Percentiles rank a stretch among this genome's conserved stretches.
Evolutionary conservation across 2,113 vertebrate species (phyloP).

Genomic region (Chaetops frenatus): DNA sequence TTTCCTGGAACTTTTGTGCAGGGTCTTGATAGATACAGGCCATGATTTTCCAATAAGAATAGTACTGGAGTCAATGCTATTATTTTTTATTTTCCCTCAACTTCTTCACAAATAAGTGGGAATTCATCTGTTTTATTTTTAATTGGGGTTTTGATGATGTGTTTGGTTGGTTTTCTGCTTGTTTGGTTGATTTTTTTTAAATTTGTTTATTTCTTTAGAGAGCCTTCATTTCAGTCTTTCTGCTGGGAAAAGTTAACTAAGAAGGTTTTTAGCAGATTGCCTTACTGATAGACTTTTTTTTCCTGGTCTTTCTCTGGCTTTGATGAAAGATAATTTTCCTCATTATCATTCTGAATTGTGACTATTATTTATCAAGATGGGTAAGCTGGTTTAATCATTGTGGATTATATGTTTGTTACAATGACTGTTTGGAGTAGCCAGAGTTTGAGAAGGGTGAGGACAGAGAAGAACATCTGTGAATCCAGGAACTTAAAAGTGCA

Average conservation of each 20-base stretch:
- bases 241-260: not conserved
- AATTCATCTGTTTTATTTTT: not conserved
- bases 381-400: not conserved
- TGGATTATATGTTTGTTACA: not conserved
- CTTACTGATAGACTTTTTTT: not conserved
- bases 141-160: not conserved
- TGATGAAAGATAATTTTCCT: not conserved
- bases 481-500: not conserved
- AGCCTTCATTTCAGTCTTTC: not conserved
- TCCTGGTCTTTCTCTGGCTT: not conserved
- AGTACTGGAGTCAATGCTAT: not conserved
- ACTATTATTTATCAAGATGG: not conserved
- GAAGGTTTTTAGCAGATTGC: not conserved
- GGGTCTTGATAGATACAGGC: not conserved
- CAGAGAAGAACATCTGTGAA: not conserved
- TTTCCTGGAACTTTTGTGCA: not conserved
- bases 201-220: not conserved
- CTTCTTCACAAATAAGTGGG: not conserved
- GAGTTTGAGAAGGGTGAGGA: not conserved
- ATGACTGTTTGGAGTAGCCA: not conserved
- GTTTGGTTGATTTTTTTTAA: accelerated
- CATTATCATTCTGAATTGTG: not conserved
- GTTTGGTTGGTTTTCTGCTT: not conserved
- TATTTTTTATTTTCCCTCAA: not conserved
- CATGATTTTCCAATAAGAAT: not conserved